These are phyloP conservation scores for Aradophagus sp. DNA, from an alignment of 1,140 invertebrate genomes.

Conservation along the genomic window DNA sequence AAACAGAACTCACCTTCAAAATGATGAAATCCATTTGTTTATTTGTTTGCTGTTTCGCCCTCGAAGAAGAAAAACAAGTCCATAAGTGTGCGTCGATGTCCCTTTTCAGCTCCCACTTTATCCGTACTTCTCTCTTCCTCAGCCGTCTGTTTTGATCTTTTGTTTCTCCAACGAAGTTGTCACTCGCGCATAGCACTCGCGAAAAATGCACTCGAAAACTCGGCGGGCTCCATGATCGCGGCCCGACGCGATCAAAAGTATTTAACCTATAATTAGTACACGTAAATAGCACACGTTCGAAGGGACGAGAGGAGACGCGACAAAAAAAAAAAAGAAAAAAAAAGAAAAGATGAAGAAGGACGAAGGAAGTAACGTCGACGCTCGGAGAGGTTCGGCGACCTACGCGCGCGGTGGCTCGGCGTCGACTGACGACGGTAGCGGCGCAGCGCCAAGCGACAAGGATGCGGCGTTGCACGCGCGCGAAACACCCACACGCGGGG, in stretches of 20 bases:
- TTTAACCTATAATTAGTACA: conserved; percentile 40
- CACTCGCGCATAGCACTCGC: conserved; percentile 17
- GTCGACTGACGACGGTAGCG: conserved; percentile 51
- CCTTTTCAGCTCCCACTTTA: too few relatives aligned
- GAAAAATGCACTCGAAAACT: not conserved
- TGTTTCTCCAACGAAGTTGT: too few relatives aligned
- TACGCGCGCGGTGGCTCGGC: conserved; percentile 53
- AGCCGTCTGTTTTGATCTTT: too few relatives aligned
- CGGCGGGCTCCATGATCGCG: conserved; percentile 23
- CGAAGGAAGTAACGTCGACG: too few relatives aligned
- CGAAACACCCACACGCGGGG: conserved; percentile 50
- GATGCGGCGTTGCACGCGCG: conserved; percentile 54
- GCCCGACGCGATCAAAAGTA: conserved; percentile 6
- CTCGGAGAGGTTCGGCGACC: conserved; percentile 25
- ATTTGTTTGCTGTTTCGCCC: conserved; percentile 3
- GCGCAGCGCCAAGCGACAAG: conserved; percentile 52
- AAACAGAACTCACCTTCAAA: conserved; percentile 35
- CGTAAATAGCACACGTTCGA: conserved; percentile 17
- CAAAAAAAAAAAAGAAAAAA: too few relatives aligned
- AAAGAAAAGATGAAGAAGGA: conserved; percentile 7
- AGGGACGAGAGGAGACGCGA: too few relatives aligned
- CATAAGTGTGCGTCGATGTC: conserved; percentile 4
- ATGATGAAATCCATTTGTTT: conserved; percentile 51
- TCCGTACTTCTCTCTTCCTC: too few relatives aligned
- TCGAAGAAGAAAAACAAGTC: conserved; percentile 1